Percentiles rank a stretch among this genome's conserved stretches.
These are phyloP conservation scores for Megaceryle torquata DNA, from an alignment of 2,113 vertebrate species.

Conservation along the genomic window DNA sequence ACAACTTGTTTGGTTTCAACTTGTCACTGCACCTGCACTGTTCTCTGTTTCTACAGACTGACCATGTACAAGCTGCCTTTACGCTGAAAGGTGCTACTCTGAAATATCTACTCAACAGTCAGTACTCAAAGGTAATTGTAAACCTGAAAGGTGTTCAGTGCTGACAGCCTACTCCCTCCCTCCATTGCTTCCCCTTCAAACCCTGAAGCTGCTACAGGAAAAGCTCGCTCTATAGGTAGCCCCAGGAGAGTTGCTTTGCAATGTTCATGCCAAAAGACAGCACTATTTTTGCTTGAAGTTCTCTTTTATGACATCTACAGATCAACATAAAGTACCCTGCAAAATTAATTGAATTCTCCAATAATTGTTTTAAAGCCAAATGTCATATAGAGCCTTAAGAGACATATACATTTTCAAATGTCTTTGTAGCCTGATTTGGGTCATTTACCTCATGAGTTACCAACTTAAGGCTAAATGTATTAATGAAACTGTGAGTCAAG, in stretches of 20 bases:
- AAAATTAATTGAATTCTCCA: slow-evolving; percentile 59
- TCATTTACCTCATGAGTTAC: slow-evolving; percentile 30
- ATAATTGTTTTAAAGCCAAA: slow-evolving; percentile 58
- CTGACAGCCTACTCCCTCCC: background rate
- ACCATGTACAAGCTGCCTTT: background rate
- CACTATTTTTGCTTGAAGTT: slow-evolving; percentile 35
- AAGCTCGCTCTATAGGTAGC: background rate
- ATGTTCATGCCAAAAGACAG: background rate
- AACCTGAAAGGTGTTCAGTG: background rate
- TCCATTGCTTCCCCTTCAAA: background rate
- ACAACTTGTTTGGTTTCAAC: background rate
- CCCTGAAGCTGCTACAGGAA: background rate
- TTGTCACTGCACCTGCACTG: background rate
- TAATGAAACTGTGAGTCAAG: slow-evolving; percentile 15
- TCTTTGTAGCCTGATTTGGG: slow-evolving; percentile 38
- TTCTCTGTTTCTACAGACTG: background rate
- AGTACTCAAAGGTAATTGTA: background rate
- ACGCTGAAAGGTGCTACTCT: background rate
- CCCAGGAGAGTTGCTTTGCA: background rate
- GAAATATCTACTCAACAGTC: background rate
- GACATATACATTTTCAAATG: slow-evolving; percentile 34
- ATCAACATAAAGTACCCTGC: slow-evolving; percentile 42
- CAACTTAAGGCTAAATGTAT: background rate
- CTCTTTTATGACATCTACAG: slow-evolving; percentile 44
- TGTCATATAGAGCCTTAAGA: slow-evolving; percentile 36